Evolutionary conservation across 1,140 invertebrate species (phyloP).

Genomic region (Stegodyphus dumicola): DNA sequence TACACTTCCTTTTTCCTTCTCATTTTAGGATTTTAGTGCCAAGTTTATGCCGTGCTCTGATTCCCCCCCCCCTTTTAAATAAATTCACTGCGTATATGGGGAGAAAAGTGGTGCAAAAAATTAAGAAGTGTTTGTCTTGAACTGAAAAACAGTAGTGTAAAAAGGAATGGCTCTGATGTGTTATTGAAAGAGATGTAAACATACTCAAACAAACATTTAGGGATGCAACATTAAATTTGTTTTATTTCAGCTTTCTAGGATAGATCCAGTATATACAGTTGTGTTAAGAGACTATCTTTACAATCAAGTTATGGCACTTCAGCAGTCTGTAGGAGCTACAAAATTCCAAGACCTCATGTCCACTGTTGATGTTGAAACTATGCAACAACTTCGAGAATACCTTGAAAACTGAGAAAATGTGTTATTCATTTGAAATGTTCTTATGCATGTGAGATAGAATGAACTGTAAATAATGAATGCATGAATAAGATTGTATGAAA

Average conservation of each 20-base stretch:
- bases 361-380: slow-evolving; percentile 75
- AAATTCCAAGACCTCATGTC: slow-evolving; percentile 79
- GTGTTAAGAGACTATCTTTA: slow-evolving; percentile 77
- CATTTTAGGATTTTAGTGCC: too few relatives aligned
- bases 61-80: too few relatives aligned
- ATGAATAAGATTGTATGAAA: not conserved
- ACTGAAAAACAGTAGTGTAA: too few relatives aligned
- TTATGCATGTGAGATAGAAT: not conserved
- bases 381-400: slow-evolving; percentile 73
- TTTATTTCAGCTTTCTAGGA: slow-evolving; percentile 72
- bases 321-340: slow-evolving; percentile 75
- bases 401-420: slow-evolving; percentile 1
- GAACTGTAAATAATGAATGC: slow-evolving; percentile 18
- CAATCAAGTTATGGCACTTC: slow-evolving; percentile 75
- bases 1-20: too few relatives aligned
- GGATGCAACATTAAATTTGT: too few relatives aligned
- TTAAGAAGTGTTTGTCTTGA: too few relatives aligned
- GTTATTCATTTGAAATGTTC: not conserved
- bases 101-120: too few relatives aligned
- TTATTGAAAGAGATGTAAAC: too few relatives aligned
- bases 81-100: too few relatives aligned
- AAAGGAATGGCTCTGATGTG: too few relatives aligned
- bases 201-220: too few relatives aligned
- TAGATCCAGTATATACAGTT: slow-evolving; percentile 79
- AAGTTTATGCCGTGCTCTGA: too few relatives aligned